Conservation (phyloP, 2,888 invertebrate genomes). For the Eilema depressum region DNA sequence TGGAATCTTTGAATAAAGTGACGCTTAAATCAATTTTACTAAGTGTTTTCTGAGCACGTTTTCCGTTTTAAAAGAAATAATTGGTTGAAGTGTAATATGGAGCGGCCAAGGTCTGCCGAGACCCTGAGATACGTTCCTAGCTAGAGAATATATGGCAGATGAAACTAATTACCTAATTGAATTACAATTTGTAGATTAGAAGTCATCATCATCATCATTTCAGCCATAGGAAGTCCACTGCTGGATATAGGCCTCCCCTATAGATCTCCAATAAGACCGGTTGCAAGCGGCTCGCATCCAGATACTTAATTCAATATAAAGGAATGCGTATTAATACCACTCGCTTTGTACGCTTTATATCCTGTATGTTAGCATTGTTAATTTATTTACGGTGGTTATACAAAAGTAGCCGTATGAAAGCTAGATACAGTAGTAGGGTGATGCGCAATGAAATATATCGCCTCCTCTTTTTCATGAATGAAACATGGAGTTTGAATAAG, state of each 20-base stretch:
- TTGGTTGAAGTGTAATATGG: conserved; percentile 25
- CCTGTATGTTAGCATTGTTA: too few species aligned
- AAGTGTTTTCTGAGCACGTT: conserved; percentile 2
- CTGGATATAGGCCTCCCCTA: too few species aligned
- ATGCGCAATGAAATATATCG: neutral
- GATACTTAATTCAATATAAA: too few species aligned
- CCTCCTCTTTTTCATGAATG: neutral
- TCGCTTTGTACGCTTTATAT: too few species aligned
- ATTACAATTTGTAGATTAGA: neutral
- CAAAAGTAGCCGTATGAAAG: too few species aligned
- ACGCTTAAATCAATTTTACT: neutral
- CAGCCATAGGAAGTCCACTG: too few species aligned
- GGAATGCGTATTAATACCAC: too few species aligned
- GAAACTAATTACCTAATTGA: neutral
- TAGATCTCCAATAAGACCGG: too few species aligned
- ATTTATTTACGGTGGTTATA: too few species aligned
- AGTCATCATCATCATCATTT: too few species aligned
- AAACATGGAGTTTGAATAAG: neutral
- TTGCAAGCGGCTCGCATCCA: too few species aligned
- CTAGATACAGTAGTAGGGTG: too few species aligned
- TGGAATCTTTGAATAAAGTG: conserved; percentile 1
- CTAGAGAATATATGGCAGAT: neutral
- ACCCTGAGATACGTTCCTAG: neutral
- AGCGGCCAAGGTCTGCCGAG: neutral
- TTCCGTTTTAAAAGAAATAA: conserved; percentile 33